A percentile compares a stretch with the other conserved stretches of the same genome.
These are phyloP conservation scores for Cephalopterus ornatus DNA, from an alignment of 2,113 vertebrate species.

Conservation along the genomic window DNA sequence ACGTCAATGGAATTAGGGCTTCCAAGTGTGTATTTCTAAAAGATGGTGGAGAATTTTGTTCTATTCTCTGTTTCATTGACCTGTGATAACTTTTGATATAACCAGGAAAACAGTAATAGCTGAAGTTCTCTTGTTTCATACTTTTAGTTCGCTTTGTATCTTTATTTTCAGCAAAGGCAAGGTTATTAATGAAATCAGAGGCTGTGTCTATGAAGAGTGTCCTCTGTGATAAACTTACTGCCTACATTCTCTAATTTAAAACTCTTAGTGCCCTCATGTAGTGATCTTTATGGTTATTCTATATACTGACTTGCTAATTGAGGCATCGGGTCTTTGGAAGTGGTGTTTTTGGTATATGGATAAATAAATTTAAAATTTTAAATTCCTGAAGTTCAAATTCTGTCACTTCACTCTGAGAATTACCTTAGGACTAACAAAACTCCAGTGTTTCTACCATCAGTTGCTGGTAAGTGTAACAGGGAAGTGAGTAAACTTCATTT, in stretches of 20 bases:
- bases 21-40: neutral
- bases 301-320: neutral
- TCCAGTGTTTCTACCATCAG: neutral
- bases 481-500: neutral
- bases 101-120: neutral
- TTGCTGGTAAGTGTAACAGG: neutral
- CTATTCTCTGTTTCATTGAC: neutral
- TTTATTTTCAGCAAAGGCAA: neutral
- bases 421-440: neutral
- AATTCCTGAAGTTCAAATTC: neutral
- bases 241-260: neutral
- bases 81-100: neutral
- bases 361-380: neutral
- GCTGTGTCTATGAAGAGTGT: neutral
- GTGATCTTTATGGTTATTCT: neutral
- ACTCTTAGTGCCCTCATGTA: neutral
- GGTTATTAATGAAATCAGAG: neutral
- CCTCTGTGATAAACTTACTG: neutral
- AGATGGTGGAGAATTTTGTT: neutral
- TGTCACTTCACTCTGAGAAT: neutral
- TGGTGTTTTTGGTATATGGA: neutral
- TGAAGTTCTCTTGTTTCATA: neutral
- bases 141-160: neutral
- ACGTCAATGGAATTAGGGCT: neutral
- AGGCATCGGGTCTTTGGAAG: neutral